Evolutionary conservation across 1,140 invertebrate genomes (phyloP).

Genomic region (Trachymyrmex cornetzi): DNA sequence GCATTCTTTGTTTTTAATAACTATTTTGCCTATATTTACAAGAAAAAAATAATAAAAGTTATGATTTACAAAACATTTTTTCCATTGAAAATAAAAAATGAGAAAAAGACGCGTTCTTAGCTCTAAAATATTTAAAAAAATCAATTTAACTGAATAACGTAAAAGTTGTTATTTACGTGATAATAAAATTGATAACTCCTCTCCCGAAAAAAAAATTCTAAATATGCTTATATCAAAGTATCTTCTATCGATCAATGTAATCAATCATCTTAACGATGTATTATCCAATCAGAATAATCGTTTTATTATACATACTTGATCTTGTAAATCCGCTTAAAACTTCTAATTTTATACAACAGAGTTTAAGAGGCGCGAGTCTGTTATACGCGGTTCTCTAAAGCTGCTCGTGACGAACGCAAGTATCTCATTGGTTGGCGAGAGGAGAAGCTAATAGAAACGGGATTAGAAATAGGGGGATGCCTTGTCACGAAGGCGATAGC

Average conservation of each 20-base stretch:
- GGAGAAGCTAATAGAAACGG: slow-evolving; percentile 49
- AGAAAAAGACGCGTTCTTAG: too few species aligned
- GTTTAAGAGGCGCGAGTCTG: background rate
- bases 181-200: too few species aligned
- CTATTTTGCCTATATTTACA: too few species aligned
- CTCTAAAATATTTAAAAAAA: too few species aligned
- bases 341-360: background rate
- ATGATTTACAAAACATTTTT: too few species aligned
- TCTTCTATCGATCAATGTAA: background rate
- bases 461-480: slow-evolving; percentile 27
- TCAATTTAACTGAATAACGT: too few species aligned
- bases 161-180: too few species aligned
- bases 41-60: too few species aligned
- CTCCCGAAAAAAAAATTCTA: too few species aligned
- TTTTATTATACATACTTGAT: background rate
- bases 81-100: too few species aligned
- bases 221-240: background rate
- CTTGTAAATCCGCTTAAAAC: background rate
- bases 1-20: too few species aligned
- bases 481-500: slow-evolving; percentile 48
- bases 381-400: slow-evolving; percentile 18
- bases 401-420: background rate
- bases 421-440: slow-evolving; percentile 39
- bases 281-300: slow-evolving; percentile 25
- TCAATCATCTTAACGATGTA: background rate